Base-by-base conservation (phyloP, 2,113 vertebrate species). In the Ovis aries region DNA sequence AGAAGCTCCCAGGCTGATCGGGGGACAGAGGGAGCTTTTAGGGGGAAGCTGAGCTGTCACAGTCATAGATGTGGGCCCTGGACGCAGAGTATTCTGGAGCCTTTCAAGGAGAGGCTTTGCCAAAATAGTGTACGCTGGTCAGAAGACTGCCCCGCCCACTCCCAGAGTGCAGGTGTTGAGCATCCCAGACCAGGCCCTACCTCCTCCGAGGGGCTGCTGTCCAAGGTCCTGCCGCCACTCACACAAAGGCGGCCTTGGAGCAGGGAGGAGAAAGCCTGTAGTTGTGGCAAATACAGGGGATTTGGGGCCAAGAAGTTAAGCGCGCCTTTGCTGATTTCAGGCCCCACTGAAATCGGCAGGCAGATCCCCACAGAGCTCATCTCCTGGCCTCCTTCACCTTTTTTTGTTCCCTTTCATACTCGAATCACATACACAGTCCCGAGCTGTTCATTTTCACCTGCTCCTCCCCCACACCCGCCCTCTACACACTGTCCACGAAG, bases 351-450 rank as follows among this genome's bases (percentile, higher is more conserved):
- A 0, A 59, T 67, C 27, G 0, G 10, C 21, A 12, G 31, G 82
- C 48, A 7, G 15, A 23, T 33, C 60, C 74, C 80, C 92, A 17
- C 59, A 4, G 87, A 67, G 40, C 77, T 33, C 4, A 0, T 4
- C 71, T 60, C n/a, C 7, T 10, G 8, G 11, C 23, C 5, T 5
- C 40, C 13, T 7, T 10, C 67, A 81, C 57, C 86, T 33, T 57
- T 36, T 50, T 36, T 27, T 81, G 77, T 52, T n/a, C 36, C 43
- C 55, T 45, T 15, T 9, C 83, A 60, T 16, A 33, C 60, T 10
- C 0, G 0, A 1, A 1, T 12, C n/a, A 0, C 13, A 4, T 6
- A 4, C 13, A 12, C 0, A 2, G 25, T 31, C 36, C 91, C 23
- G 10, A 0, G 15, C 80, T 27, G 2, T 19, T 15, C 82, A 21